phyloP scores from a whole-genome alignment of 2,888 invertebrate species.

The Scelioninae gen. 1 region DNA sequence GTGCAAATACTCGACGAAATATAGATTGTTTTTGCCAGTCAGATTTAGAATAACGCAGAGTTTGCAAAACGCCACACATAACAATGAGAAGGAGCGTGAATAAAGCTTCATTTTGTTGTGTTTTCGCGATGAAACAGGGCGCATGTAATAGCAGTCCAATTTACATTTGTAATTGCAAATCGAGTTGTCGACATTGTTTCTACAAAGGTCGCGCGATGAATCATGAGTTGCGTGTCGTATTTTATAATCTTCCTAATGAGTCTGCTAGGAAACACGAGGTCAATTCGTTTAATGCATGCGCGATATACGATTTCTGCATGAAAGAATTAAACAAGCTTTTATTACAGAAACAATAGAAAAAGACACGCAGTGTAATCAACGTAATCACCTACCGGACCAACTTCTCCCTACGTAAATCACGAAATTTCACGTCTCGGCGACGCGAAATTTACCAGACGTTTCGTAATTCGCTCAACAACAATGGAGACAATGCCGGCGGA shows the following conservation, averaged over 20 bases:
- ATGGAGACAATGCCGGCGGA: constrained; percentile 1
- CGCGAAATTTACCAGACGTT: constrained; percentile 9
- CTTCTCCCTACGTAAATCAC: background rate
- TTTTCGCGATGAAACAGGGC: constrained; percentile 27
- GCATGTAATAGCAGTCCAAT: constrained; percentile 50
- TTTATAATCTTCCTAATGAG: constrained; percentile 64
- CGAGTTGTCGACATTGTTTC: constrained; percentile 65
- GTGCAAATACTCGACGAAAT: background rate
- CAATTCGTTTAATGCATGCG: constrained; percentile 62
- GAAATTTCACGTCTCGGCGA: background rate
- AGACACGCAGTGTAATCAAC: constrained; percentile 15
- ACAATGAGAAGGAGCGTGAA: constrained; percentile 24
- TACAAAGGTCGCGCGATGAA: constrained; percentile 64
- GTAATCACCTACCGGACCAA: constrained; percentile 7
- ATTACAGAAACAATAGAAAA: constrained; percentile 12
- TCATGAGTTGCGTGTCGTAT: constrained; percentile 68
- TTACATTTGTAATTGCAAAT: constrained; percentile 67
- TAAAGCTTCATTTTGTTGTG: constrained; percentile 39
- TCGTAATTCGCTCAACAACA: background rate
- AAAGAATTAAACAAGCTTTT: constrained; percentile 45
- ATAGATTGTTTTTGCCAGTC: constrained; percentile 16
- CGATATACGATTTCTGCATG: constrained; percentile 30
- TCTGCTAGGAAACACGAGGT: constrained; percentile 58
- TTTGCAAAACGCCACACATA: constrained; percentile 4
- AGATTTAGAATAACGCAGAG: background rate